Base-by-base conservation (phyloP, 1,140 invertebrate species). In the Latrodectus geometricus region DNA sequence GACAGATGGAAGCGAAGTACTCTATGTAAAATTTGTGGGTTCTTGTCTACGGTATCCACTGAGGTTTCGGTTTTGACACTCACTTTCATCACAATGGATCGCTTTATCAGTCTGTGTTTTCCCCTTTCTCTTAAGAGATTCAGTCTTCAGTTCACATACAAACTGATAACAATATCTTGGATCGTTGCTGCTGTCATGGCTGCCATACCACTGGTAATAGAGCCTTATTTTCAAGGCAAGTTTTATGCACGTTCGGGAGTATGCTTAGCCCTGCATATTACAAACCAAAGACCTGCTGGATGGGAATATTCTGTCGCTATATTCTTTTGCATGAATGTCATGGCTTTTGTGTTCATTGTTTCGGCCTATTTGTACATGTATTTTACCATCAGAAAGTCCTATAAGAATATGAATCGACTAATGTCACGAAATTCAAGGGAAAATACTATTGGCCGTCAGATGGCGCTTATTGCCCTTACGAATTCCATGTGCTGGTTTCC, bases 81-180 rank as follows among this genome's bases (percentile, higher is more conserved):
- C 88, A 93, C 94, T 0, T 94, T 95, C 88, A 95, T 96, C 92
- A 95, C 95, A 0, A 89, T 96, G 73, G 95, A 96, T 88, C 92
- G 95, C 86, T 95, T 94, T 89, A 90, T 96, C 70, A 90, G 94
- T 50, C 95, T 96, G 79, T 93, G 93, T 15, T 93, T 93, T 89
- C 94, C 95, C 7, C 92, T 95, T 84, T 93, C 93, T 54, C 92
- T 92, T 35, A 92, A 92, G 49, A 91, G 91, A 50, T 91, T 95
- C 68, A 94, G 92, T 52, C 89, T 92, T 4, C 92, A 91, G 68
- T 91, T 92, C 9, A 93, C 95, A 14, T 91, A 92, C 20, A 90
- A 91, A 12, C 91, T 92, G 9, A 92, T 94, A 89, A 88, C 91
- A 7, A 83, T 92, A 65, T 93, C 95, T 81, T 96, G 95, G 95